A percentile compares a stretch with the other conserved stretches of the same genome.
Conservation (phyloP, 1,140 invertebrate genomes). For the Araneus ventricosus region DNA sequence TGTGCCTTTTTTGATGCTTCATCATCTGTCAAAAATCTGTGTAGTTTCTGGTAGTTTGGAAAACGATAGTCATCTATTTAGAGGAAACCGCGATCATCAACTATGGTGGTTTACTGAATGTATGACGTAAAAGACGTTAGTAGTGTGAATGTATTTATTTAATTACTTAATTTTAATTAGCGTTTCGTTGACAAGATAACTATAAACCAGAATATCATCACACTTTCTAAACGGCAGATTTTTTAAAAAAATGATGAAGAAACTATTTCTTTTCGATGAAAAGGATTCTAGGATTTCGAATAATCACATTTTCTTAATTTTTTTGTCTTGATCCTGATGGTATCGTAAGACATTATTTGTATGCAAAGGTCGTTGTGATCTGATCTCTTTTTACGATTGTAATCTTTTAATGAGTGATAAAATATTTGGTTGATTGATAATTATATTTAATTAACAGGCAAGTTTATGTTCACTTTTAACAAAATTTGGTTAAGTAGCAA, state of each 20-base stretch:
- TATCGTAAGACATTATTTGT: neutral
- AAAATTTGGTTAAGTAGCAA: too few relatives aligned
- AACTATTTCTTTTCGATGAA: neutral
- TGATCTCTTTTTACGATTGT: neutral
- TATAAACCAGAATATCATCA: conserved; percentile 21
- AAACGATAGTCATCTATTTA: conserved; percentile 22
- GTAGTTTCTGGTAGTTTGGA: neutral
- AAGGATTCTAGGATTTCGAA: neutral
- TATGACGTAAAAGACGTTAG: conserved; percentile 3
- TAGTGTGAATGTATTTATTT: conserved; percentile 30
- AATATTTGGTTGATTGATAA: too few relatives aligned
- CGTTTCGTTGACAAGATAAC: neutral
- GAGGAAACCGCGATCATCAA: neutral
- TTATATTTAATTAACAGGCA: too few relatives aligned
- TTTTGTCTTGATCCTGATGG: too few relatives aligned
- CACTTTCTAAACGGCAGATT: neutral
- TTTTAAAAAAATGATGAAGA: neutral
- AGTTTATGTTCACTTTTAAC: too few relatives aligned
- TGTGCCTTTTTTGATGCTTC: conserved; percentile 53
- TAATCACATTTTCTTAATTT: neutral
- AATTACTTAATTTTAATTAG: conserved; percentile 1
- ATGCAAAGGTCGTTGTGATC: neutral
- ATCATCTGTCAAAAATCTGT: conserved; percentile 34
- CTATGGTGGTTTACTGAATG: neutral
- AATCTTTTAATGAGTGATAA: neutral